Base-by-base conservation (phyloP, 1,140 invertebrate genomes). In the Pissodes strobi region DNA sequence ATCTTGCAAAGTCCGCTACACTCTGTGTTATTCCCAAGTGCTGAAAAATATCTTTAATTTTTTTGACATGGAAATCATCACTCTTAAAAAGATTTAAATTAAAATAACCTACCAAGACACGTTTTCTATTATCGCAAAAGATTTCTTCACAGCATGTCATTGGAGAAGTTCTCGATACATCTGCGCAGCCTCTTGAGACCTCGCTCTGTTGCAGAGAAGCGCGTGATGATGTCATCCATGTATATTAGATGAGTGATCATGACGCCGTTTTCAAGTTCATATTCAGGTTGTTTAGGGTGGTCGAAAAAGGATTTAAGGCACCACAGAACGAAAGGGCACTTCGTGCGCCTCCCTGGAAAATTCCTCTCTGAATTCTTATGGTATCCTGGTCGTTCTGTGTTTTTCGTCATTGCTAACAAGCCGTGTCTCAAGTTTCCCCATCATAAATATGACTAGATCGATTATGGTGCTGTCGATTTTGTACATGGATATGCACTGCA, bases 401-500 rank as follows among this genome's bases (percentile, higher is more conserved):
- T 13, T 52, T 63, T 43, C 21, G 13, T 52, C 8, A 45, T 61
- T 10, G 9, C 10, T 22, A 22, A 17, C 19, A 15, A 51, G 9
- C n/a, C 22, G 48, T 19, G 48, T 51, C n/a, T 3, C 48, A 13
- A 13, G 22, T 22, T 18, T 8, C n/a, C 17, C 25, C 48, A 51
- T 51, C 48, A 51, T 41, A 10, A 1, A 18, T 38, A 2, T 52
- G 15, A 61, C 15, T 18, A 51, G 30, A n/a, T 51, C 37, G 1
- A 15, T 49, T 37, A 61, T 48, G 2, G n/a, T n/a, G 6, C 51
- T 30, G 12, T 58, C 39, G 2, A 64, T 64, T 52, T 57, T 51
- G 25, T 71, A 68, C 15, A 70, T 46, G 19, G 63, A 25, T 9
- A 70, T 38, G 17, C 55, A 22, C 39, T 70, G 41, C 17, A 66